Percentiles rank a stretch among this genome's conserved stretches.
These are phyloP conservation scores for Urechis unicinctus DNA, from an alignment of 2,888 invertebrate species.

Conservation along the genomic window DNA sequence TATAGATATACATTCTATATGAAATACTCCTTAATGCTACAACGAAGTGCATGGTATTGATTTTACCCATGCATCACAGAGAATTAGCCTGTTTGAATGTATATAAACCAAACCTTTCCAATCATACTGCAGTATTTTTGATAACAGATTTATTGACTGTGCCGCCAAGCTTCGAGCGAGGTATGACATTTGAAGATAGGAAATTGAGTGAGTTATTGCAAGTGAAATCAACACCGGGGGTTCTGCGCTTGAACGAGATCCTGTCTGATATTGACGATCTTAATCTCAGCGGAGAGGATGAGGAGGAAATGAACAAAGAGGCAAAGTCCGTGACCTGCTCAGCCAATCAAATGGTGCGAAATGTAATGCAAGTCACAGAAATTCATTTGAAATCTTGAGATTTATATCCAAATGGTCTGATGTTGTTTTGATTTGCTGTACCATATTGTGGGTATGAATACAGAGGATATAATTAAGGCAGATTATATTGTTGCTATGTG, in stretches of 20 bases:
- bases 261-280: slow-evolving; percentile 28
- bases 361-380: too few species aligned
- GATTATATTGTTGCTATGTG: too few species aligned
- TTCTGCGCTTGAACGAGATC: background rate
- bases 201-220: background rate
- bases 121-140: background rate
- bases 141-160: background rate
- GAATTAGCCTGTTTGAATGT: too few species aligned
- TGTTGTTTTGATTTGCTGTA: background rate
- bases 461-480: too few species aligned
- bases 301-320: slow-evolving; percentile 18
- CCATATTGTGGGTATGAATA: background rate
- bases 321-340: too few species aligned
- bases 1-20: too few species aligned
- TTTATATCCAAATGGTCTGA: background rate
- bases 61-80: too few species aligned
- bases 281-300: slow-evolving; percentile 32
- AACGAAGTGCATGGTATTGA: too few species aligned
- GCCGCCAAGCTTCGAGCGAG: background rate
- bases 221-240: background rate
- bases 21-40: too few species aligned
- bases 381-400: too few species aligned
- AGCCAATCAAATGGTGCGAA: too few species aligned
- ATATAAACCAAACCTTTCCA: too few species aligned
- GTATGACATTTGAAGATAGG: background rate